These are phyloP conservation scores for Ovis aries DNA, from an alignment of 2,113 vertebrate species.

Conservation along the genomic window ARS-UI_Ramb_v3.0 NC_056059.1:114056501-114057000, in stretches of 20 bases:
- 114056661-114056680: background rate
- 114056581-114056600: background rate
- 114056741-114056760: background rate
- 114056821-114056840: background rate
- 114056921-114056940: background rate
- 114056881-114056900: background rate
- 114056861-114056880: background rate
- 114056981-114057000: background rate
- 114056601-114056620: background rate
- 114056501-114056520: background rate
- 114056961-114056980: background rate
- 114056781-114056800: background rate
- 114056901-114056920: background rate
- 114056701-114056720: background rate
- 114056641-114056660: background rate
- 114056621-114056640: background rate
- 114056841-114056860: background rate
- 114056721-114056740: background rate
- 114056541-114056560: background rate
- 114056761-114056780: background rate
- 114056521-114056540: background rate
- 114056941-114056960: background rate
- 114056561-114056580: background rate
- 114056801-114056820: background rate
- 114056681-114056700: background rate